Evolutionary conservation across 2,888 invertebrate species (phyloP), one percentile per base, ranked within the genome.

Genomic region (Diplolepis rosae): DNA sequence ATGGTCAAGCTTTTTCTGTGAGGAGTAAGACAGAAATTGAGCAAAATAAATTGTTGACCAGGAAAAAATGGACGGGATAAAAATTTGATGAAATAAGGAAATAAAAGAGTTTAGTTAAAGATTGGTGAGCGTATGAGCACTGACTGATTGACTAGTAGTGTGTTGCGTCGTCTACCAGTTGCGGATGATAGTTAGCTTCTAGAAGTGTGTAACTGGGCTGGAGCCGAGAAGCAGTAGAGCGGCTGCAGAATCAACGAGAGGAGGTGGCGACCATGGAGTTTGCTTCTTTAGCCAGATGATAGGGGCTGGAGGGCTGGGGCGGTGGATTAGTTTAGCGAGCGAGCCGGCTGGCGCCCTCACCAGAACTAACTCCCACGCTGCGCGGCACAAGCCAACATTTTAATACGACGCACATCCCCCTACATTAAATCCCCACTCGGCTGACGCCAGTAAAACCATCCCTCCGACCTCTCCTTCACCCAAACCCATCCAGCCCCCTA

Each of bases 311-410:
- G 48, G 52, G 67, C 18, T 42, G 28, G 78, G 80, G 65, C 72
- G 69, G 72, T 78, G 81, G 79, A 77, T 81, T 80, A 83, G 80
- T 83, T 85, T 80, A 82, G 82, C 83, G 81, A 85, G 87, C 82
- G 86, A 86, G 86, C 85, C 83, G 85, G 86, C 87, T 86, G 85
- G 86, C 88, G 87, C 87, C 88, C 87, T 87, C 87, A 85, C 86
- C 84, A 85, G 85, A 84, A 87, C 86, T 87, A 84, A 87, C 87
- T 84, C 87, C 87, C 87, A 88, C 88, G 87, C 87, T 85, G 86
- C 87, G 87, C 86, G 83, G 79, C 74, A 71, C 77, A 77, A 79
- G 72, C 79, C 80, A 78, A 68, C 74, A 71, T 72, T 77, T 74
- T 66, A 70, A 77, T 74, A 70, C 77, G 71, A 66, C 77, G 74